phyloP scores from a whole-genome alignment of 2,888 invertebrate genomes.

The Copidosoma aretas region DNA sequence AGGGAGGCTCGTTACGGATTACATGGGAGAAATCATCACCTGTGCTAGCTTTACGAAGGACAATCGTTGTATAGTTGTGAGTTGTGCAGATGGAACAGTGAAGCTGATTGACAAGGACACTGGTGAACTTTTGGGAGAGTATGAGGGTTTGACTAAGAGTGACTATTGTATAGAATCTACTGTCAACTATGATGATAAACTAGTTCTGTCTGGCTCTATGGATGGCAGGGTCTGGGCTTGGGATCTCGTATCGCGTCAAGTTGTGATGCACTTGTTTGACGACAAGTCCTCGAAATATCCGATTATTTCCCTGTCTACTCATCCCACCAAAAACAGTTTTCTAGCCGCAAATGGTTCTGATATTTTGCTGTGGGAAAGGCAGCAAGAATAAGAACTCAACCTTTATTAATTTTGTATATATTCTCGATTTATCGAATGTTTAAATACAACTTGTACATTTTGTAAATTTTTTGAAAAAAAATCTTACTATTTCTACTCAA shows the following conservation, averaged over 20 bases:
- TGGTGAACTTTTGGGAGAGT: slow-evolving; percentile 79
- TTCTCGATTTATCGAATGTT: no score
- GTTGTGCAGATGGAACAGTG: slow-evolving; percentile 83
- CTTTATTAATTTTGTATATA: no score
- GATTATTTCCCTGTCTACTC: slow-evolving; percentile 74
- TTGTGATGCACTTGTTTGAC: slow-evolving; percentile 61
- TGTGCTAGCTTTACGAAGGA: slow-evolving; percentile 87
- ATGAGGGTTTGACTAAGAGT: slow-evolving; percentile 81
- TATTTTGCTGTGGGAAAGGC: slow-evolving; percentile 71
- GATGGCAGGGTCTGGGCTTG: slow-evolving; percentile 86
- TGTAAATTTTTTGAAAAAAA: slow-evolving; percentile 26
- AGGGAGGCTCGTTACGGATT: slow-evolving; percentile 83
- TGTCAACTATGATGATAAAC: slow-evolving; percentile 82
- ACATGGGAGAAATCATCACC: slow-evolving; percentile 83
- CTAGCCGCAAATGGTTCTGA: slow-evolving; percentile 78
- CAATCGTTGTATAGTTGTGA: slow-evolving; percentile 87
- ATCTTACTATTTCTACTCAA: neutral
- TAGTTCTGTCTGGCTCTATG: slow-evolving; percentile 88
- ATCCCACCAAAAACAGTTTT: slow-evolving; percentile 77
- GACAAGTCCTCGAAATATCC: slow-evolving; percentile 59
- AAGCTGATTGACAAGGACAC: slow-evolving; percentile 88
- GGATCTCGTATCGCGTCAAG: slow-evolving; percentile 82
- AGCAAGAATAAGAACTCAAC: slow-evolving; percentile 43
- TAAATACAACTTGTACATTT: slow-evolving; percentile 21
- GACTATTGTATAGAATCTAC: slow-evolving; percentile 89